Percentiles rank a stretch among this genome's conserved stretches.
Evolutionary conservation across 2,797 vertebrate species (phyloP).

Genomic region (Amblyopsis hoosieri): DNA sequence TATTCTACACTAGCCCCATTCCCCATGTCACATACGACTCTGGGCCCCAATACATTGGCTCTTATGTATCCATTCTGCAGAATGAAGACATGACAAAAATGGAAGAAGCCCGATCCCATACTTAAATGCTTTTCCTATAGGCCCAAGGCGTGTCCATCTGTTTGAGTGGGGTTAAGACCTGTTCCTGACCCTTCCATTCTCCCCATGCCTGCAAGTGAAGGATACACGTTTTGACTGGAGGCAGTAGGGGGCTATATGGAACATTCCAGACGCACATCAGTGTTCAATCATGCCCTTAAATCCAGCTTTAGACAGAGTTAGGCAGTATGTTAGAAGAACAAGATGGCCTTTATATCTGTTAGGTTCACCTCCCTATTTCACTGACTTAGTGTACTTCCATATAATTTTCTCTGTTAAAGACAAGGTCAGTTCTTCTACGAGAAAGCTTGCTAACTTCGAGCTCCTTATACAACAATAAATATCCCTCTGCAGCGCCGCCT

Average conservation of each 20-base stretch:
- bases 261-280: conserved; percentile 8
- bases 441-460: too few species aligned
- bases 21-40: conserved; percentile 38
- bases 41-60: not conserved
- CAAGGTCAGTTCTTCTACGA: too few species aligned
- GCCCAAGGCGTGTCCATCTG: not conserved
- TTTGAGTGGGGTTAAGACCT: conserved; percentile 18
- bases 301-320: not conserved
- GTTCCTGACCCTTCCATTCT: conserved; percentile 11
- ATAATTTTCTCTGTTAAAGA: too few species aligned
- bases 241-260: conserved; percentile 6
- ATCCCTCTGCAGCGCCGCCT: too few species aligned
- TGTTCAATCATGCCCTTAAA: conserved; percentile 19
- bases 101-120: conserved; percentile 13
- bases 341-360: not conserved
- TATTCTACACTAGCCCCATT: conserved; percentile 1
- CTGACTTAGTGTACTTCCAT: too few species aligned
- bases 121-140: not conserved
- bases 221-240: conserved; percentile 20
- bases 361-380: not conserved
- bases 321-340: not conserved
- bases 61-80: conserved; percentile 38
- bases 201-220: conserved; percentile 20
- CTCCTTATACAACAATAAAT: too few species aligned
- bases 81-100: not conserved